Percentiles rank a stretch among this genome's conserved stretches.
These are phyloP conservation scores for Tupaia tana DNA, from an alignment of 2,113 vertebrate genomes.

Conservation along the genomic window DNA sequence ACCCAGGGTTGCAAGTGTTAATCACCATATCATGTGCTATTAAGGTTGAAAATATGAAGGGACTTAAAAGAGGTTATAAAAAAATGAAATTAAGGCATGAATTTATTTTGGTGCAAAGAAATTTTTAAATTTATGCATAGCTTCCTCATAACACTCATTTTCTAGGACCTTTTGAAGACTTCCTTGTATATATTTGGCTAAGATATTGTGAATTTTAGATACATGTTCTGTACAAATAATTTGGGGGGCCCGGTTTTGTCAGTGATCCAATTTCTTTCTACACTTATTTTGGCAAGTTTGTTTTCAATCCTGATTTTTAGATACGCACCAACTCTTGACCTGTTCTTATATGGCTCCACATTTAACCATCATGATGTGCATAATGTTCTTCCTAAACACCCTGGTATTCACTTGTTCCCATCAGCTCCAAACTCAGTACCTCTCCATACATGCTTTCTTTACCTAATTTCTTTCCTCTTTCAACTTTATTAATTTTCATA, in stretches of 20 bases:
- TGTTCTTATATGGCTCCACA: background rate
- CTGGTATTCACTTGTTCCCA: background rate
- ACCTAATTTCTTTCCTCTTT: slow-evolving; percentile 12
- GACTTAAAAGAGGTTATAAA: too few relatives aligned
- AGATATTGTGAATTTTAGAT: background rate
- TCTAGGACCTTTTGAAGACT: too few relatives aligned
- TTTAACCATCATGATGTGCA: background rate
- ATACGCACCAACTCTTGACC: background rate
- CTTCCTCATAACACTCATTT: too few relatives aligned
- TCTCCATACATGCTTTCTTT: background rate
- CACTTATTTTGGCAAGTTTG: background rate
- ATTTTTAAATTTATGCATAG: too few relatives aligned
- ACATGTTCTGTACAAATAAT: background rate
- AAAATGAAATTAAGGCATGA: too few relatives aligned
- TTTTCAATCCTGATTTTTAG: background rate
- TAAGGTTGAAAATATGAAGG: background rate
- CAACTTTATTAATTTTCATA: background rate
- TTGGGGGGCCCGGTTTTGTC: background rate
- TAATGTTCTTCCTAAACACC: background rate
- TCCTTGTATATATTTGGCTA: background rate
- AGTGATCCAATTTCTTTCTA: background rate
- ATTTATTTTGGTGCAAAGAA: too few relatives aligned
- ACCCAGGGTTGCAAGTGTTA: too few relatives aligned
- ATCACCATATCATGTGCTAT: background rate
- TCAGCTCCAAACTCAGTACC: background rate